phyloP scores from a whole-genome alignment of 2,113 vertebrate species.

The Apus apus region DNA sequence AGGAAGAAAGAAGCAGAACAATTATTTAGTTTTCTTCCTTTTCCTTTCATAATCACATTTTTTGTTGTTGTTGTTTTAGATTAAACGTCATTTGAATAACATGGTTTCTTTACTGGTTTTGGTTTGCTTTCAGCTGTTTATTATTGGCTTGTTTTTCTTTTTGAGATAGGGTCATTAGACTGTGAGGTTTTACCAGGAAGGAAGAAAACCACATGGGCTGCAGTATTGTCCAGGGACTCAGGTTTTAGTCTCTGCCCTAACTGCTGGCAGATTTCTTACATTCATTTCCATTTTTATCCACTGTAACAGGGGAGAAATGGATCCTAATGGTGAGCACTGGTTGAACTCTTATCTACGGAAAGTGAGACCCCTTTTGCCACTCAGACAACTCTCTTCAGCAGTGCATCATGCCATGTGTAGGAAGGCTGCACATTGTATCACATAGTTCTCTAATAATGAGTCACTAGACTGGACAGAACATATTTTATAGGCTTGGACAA shows the following conservation, averaged over 20 bases:
- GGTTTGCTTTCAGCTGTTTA: background rate
- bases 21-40: background rate
- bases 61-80: background rate
- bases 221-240: background rate
- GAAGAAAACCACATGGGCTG: background rate
- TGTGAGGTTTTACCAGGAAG: background rate
- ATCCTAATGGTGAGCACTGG: background rate
- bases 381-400: background rate
- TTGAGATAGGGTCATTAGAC: background rate
- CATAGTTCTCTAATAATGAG: background rate
- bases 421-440: accelerated
- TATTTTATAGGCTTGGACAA: background rate
- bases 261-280: background rate
- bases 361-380: background rate
- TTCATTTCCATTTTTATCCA: background rate
- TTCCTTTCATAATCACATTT: background rate
- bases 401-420: background rate
- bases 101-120: background rate
- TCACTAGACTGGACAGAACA: background rate
- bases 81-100: background rate
- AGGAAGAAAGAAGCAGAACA: background rate
- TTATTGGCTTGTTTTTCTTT: background rate
- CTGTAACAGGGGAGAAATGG: background rate
- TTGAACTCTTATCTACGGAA: background rate
- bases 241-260: background rate